These are phyloP conservation scores for Gila orcuttii DNA, from an alignment of 2,113 vertebrate species.

Conservation along the genomic window DNA sequence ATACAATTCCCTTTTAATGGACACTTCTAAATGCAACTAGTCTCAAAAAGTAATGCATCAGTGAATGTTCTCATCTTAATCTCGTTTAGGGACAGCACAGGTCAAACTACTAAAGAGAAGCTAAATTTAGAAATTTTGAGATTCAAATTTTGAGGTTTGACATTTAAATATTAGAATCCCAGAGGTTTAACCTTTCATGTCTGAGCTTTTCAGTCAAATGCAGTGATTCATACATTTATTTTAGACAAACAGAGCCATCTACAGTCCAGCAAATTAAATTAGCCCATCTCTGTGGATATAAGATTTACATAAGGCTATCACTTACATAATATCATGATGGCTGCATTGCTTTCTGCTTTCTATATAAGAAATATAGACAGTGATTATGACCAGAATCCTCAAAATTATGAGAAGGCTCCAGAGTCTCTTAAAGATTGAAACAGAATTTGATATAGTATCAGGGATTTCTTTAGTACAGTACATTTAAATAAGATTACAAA, in stretches of 20 bases:
- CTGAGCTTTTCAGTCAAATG: not conserved
- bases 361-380: not conserved
- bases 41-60: not conserved
- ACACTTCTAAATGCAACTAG: not conserved
- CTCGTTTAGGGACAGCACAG: not conserved
- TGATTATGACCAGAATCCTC: constrained; percentile 5
- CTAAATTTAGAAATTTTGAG: not conserved
- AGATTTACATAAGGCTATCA: not conserved
- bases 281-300: not conserved
- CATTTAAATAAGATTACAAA: not conserved
- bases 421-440: not conserved
- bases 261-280: constrained; percentile 13
- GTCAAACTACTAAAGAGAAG: not conserved
- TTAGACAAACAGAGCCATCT: constrained; percentile 15
- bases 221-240: not conserved
- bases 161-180: constrained; percentile 1
- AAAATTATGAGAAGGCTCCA: not conserved
- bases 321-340: constrained; percentile 12
- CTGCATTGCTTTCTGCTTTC: not conserved
- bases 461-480: not conserved
- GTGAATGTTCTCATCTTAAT: not conserved
- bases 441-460: not conserved
- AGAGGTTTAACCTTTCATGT: not conserved
- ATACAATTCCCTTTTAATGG: no score
- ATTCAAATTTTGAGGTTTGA: not conserved